phyloP scores from a whole-genome alignment of 2,888 invertebrate genomes.

The Pterobdella sp. region DNA sequence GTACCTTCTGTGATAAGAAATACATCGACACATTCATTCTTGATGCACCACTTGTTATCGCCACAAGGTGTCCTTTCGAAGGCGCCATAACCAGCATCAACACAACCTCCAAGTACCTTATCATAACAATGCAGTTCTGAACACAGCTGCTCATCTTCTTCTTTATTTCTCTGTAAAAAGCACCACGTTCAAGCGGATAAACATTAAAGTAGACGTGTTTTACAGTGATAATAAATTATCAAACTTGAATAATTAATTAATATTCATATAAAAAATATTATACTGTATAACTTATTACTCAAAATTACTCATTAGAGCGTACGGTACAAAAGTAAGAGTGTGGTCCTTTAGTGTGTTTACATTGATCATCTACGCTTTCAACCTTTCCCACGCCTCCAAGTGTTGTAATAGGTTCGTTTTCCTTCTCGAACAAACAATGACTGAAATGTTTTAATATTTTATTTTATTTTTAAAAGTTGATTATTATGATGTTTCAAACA shows the following conservation, averaged over 20 bases:
- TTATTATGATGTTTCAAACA: too few relatives aligned
- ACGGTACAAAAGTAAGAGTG: not conserved
- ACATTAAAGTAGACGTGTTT: not conserved
- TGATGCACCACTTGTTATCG: conserved; percentile 3
- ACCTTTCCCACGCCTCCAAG: not conserved
- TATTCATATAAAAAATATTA: too few relatives aligned
- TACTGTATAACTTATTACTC: not conserved
- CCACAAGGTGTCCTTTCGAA: not conserved
- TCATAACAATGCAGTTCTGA: not conserved
- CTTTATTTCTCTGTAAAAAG: not conserved
- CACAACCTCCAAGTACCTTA: not conserved
- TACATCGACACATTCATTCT: not conserved
- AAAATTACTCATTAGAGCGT: not conserved
- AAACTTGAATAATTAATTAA: too few relatives aligned
- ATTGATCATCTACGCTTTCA: not conserved
- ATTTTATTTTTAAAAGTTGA: too few relatives aligned
- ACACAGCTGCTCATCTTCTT: not conserved
- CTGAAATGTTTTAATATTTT: not conserved
- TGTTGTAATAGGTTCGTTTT: not conserved
- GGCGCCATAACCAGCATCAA: not conserved
- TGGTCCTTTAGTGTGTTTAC: not conserved
- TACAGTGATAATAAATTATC: not conserved
- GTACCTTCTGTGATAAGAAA: not conserved
- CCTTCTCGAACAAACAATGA: not conserved
- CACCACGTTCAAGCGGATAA: not conserved